A percentile compares a stretch with the other conserved stretches of the same genome.
phyloP scores from a whole-genome alignment of 2,888 invertebrate species.

The Homarus gammarus region DNA sequence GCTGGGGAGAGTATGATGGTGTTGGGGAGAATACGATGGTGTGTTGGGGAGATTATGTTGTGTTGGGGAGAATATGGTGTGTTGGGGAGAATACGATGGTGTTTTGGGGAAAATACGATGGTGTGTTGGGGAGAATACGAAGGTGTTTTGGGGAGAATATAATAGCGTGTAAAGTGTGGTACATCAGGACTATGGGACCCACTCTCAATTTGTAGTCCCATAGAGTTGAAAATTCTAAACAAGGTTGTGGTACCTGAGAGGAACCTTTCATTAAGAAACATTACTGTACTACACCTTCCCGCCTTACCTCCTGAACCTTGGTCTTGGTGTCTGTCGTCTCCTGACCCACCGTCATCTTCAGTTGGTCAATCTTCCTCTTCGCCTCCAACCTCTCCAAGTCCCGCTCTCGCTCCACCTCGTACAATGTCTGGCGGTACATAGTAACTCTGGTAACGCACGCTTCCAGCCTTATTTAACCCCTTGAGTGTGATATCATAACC shows the following conservation, averaged over 20 bases:
- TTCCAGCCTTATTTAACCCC: no score
- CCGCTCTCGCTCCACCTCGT: slow-evolving; percentile 90
- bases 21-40: neutral
- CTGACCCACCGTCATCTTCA: slow-evolving; percentile 91
- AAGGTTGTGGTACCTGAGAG: neutral
- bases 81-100: no score
- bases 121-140: no score
- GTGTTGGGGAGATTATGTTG: no score
- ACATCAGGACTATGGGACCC: no score
- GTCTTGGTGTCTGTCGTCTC: slow-evolving; percentile 93
- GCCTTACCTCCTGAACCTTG: slow-evolving; percentile 84
- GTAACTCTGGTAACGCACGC: neutral
- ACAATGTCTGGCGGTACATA: slow-evolving; percentile 75
- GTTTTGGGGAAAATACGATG: no score
- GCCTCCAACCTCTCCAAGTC: slow-evolving; percentile 93
- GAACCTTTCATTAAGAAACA: no score
- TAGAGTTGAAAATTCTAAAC: neutral
- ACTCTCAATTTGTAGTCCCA: neutral
- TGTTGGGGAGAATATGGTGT: no score
- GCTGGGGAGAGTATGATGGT: neutral
- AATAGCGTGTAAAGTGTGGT: no score
- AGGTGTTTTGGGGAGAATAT: no score
- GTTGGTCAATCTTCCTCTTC: slow-evolving; percentile 90
- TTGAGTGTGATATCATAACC: no score
- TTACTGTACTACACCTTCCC: no score